These are phyloP conservation scores for Aporophyla lueneburgensis DNA, from an alignment of 2,888 invertebrate genomes.

Conservation along the genomic window DNA sequence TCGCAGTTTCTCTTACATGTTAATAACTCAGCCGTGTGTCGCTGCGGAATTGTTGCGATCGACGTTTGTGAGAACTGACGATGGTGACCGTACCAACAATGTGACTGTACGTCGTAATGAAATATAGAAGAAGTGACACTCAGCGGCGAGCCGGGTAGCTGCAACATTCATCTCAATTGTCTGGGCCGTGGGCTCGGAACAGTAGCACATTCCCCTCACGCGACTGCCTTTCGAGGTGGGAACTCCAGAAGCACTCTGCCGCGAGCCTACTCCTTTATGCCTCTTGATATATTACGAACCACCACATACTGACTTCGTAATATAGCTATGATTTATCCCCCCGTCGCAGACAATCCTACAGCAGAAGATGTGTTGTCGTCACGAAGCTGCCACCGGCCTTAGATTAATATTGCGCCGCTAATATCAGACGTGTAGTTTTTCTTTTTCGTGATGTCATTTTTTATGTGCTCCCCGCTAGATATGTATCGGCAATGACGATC, in stretches of 20 bases:
- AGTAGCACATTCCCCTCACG: constrained; percentile 69
- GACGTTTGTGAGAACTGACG: constrained; percentile 34
- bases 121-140: constrained; percentile 18
- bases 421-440: constrained; percentile 79
- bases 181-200: constrained; percentile 49
- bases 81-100: constrained; percentile 11
- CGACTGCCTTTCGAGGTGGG: constrained; percentile 66
- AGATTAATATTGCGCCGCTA: constrained; percentile 80
- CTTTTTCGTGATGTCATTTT: constrained; percentile 72
- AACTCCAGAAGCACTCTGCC: constrained; percentile 66
- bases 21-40: constrained; percentile 65
- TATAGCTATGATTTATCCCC: constrained; percentile 84
- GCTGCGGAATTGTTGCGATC: constrained; percentile 53
- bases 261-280: constrained; percentile 77
- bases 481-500: constrained; percentile 40
- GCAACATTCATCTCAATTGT: constrained; percentile 76
- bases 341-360: constrained; percentile 78
- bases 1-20: constrained; percentile 71
- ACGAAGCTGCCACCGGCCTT: constrained; percentile 68
- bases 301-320: constrained; percentile 82
- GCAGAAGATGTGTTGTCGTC: constrained; percentile 78
- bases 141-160: constrained; percentile 26
- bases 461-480: constrained; percentile 62
- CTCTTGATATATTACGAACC: constrained; percentile 83
- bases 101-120: constrained; percentile 37